These are phyloP conservation scores for Chaetoderma sp. DNA, from an alignment of 2,888 invertebrate genomes.

Conservation along the genomic window DNA sequence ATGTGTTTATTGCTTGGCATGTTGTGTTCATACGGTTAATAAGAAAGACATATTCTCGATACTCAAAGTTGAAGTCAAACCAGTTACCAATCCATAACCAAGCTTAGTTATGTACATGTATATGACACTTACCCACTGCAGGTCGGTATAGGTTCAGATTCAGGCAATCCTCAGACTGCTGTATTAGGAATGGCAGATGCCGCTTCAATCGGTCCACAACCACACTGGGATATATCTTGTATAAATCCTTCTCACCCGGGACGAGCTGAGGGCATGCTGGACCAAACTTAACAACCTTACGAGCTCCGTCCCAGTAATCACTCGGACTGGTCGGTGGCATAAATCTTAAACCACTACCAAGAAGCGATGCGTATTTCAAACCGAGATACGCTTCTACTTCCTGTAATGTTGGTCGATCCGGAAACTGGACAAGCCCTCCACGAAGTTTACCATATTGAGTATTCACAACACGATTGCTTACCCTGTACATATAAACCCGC, in stretches of 20 bases:
- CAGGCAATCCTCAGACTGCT: constrained; percentile 97
- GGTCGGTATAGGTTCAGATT: constrained; percentile 97
- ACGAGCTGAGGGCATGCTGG: constrained; percentile 91
- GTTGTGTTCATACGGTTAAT: no score
- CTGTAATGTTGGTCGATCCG: constrained; percentile 48
- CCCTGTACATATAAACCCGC: constrained; percentile 41
- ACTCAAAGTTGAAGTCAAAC: no score
- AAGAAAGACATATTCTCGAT: no score
- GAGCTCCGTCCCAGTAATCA: constrained; percentile 84
- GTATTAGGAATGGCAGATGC: constrained; percentile 77
- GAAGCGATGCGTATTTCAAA: constrained; percentile 94
- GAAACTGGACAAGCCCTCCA: constrained; percentile 72
- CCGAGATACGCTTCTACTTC: constrained; percentile 90
- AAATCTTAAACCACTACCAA: constrained; percentile 87
- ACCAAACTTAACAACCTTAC: constrained; percentile 75
- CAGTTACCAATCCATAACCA: no score
- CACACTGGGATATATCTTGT: constrained; percentile 75
- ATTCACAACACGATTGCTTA: constrained; percentile 75
- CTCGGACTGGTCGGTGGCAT: constrained; percentile 97
- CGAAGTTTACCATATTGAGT: constrained; percentile 89
- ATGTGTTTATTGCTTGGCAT: no score
- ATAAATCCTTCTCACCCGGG: constrained; percentile 80
- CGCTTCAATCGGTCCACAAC: constrained; percentile 93
- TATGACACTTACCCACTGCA: constrained; percentile 90
- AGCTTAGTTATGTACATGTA: no score